Conservation (phyloP, 2,797 vertebrate species). For the Sitta carolinensis region DNA sequence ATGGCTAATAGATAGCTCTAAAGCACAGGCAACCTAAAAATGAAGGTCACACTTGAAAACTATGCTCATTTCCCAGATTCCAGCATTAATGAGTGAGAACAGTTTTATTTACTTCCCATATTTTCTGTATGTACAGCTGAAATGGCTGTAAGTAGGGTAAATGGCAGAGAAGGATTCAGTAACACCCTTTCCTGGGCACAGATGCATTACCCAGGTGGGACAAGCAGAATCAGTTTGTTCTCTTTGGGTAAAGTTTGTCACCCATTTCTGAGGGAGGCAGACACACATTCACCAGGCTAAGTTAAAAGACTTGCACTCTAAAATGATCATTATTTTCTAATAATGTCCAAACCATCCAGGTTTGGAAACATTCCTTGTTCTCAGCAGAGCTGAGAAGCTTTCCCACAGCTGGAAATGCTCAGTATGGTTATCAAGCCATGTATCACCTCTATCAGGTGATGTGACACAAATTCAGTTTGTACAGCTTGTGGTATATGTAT, state of each 20-base stretch:
- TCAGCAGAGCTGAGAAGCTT: neutral
- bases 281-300: neutral
- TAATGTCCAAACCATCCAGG: neutral
- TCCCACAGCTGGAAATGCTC: neutral
- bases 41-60: neutral
- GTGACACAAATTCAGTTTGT: neutral
- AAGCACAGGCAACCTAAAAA: neutral
- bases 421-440: neutral
- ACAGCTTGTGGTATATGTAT: neutral
- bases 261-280: neutral
- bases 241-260: neutral
- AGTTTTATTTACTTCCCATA: neutral
- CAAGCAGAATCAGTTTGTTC: accelerated
- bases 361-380: neutral
- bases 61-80: neutral
- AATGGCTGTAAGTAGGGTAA: neutral
- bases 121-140: neutral
- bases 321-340: neutral
- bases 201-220: neutral
- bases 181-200: neutral
- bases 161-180: neutral
- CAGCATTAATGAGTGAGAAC: neutral
- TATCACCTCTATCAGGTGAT: neutral
- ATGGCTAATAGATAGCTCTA: neutral
- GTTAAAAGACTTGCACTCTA: neutral